Evolutionary conservation across 37 sponge, comb jelly and placozoan species (phyloP).

Genomic region (Diacarnus erythraeanus): DNA sequence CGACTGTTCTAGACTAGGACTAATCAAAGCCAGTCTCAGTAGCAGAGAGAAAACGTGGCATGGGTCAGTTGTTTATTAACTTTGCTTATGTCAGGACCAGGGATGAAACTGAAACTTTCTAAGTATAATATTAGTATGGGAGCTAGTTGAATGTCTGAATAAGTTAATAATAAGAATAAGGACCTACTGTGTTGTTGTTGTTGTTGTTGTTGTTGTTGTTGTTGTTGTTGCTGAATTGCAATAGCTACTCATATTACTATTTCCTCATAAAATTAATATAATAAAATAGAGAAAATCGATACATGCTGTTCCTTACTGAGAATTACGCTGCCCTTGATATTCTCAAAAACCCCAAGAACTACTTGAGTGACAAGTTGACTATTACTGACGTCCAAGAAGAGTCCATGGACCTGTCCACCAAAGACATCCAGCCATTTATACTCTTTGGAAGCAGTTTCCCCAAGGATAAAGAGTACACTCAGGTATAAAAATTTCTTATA

Average conservation of each 20-base stretch:
- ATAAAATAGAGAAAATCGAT: slow-evolving; percentile 85
- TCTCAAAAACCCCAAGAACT: slow-evolving; percentile 51
- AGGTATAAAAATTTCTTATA: slow-evolving; percentile 66
- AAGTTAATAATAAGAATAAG: no score
- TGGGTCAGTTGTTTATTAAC: slow-evolving; percentile 63
- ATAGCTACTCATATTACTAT: neutral
- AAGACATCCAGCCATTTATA: slow-evolving; percentile 42
- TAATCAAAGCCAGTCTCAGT: slow-evolving; percentile 72
- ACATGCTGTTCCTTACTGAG: slow-evolving; percentile 87
- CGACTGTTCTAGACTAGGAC: slow-evolving; percentile 65
- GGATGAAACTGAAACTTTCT: no score
- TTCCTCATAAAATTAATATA: neutral
- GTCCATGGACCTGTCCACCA: neutral
- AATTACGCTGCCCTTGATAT: slow-evolving; percentile 91
- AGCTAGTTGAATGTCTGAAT: no score
- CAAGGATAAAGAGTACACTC: slow-evolving; percentile 91
- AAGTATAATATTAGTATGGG: no score
- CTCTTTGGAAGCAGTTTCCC: slow-evolving; percentile 95
- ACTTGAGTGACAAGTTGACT: neutral
- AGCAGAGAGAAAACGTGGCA: slow-evolving; percentile 69
- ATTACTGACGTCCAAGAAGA: neutral
- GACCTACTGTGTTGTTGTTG: no score
- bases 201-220: no score
- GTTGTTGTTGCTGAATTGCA: neutral
- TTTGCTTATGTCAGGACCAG: no score